Percentiles rank a stretch among this genome's conserved stretches.
Conservation (phyloP, 2,888 invertebrate genomes). For the Monoplex corrugatus region DNA sequence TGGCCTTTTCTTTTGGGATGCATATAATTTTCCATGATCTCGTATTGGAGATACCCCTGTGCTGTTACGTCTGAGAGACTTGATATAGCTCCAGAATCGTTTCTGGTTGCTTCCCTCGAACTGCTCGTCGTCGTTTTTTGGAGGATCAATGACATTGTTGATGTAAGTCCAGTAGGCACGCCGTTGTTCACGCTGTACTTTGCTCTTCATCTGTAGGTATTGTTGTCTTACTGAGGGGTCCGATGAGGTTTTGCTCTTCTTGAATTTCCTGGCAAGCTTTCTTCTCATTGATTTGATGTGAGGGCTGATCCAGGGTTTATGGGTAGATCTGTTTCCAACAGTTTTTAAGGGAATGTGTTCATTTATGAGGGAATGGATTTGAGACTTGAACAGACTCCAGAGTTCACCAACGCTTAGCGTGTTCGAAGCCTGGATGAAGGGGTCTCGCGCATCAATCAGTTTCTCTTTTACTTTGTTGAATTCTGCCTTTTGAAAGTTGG, state of each 20-base stretch:
- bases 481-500: background rate
- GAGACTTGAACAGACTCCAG: background rate
- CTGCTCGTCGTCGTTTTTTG: conserved; percentile 1
- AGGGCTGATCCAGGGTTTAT: background rate
- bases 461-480: background rate
- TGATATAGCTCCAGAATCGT: background rate
- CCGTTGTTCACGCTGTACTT: background rate
- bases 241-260: background rate
- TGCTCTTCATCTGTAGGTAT: conserved; percentile 19
- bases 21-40: background rate
- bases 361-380: background rate
- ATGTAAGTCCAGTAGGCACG: background rate
- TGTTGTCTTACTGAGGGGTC: conserved; percentile 11
- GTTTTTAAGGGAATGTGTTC: background rate
- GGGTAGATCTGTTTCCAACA: background rate
- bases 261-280: background rate
- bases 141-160: background rate
- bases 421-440: background rate
- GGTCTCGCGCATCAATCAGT: background rate
- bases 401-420: background rate
- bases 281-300: background rate
- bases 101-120: background rate
- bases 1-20: conserved; percentile 12
- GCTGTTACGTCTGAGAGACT: background rate
- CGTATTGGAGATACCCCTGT: too few relatives aligned